Conservation (phyloP, 2,113 vertebrate species). For the Notiomystis cincta region DNA sequence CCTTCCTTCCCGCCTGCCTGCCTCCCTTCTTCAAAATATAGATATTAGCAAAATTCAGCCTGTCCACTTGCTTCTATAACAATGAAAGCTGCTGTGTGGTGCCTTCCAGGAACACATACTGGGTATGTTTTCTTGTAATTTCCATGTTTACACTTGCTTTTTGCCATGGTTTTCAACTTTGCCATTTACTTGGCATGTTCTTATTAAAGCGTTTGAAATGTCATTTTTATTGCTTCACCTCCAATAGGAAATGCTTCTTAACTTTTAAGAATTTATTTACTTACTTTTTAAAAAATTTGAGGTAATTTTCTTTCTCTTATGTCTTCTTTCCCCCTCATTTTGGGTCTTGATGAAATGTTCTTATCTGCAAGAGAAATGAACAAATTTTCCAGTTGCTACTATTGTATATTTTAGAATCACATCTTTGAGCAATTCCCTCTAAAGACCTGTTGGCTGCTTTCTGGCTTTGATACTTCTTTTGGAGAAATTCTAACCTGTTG, state of each 20-base stretch:
- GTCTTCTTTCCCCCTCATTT: not conserved
- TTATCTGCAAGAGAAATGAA: not conserved
- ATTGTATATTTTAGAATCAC: not conserved
- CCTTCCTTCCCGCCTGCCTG: not conserved
- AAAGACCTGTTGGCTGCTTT: constrained; percentile 11
- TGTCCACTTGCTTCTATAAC: not conserved
- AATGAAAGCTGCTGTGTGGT: not conserved
- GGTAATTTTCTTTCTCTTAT: not conserved
- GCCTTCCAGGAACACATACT: not conserved
- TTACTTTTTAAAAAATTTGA: not conserved
- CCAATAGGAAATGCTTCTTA: not conserved
- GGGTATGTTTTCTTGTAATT: not conserved
- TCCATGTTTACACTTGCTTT: not conserved
- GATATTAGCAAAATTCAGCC: not conserved
- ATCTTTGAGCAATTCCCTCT: not conserved
- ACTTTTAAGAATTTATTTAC: not conserved
- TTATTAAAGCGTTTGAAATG: not conserved
- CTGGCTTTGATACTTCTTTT: not conserved
- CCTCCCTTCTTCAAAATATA: not conserved
- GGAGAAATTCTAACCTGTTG: constrained; percentile 44
- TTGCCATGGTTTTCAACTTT: not conserved
- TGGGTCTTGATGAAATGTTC: not conserved
- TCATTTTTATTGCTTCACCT: not conserved
- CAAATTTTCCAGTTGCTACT: not conserved
- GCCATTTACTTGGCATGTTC: not conserved